Evolutionary conservation across 2,888 invertebrate species (phyloP), one percentile per base, ranked within the genome.

Genomic region (Eudemis profundana): DNA sequence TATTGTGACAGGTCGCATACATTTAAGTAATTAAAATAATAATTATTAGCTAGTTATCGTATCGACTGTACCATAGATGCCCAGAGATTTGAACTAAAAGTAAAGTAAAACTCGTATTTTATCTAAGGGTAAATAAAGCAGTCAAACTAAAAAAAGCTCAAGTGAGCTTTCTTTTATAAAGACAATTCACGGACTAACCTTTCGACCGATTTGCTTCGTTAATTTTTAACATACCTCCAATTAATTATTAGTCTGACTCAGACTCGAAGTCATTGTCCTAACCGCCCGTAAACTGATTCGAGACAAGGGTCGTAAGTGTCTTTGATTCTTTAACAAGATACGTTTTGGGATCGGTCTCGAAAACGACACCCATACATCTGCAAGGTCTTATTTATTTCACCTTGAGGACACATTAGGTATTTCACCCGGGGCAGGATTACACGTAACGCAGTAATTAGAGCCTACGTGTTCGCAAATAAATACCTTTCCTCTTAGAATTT

Each of bases 341-440:
- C 4, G 12, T 54, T 27, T 42, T 12, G 17, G 12, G n/a, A n/a
- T 42, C 40, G 42, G 23, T 40, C 5, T 8, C 5, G 40, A 50
- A 36, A 63, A 49, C 44, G 42, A 42, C 50, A 33, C 33, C 40
- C 49, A 51, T 44, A 50, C 44, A 14, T 51, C 50, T 15, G 33
- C 21, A 27, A 57, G 36, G 23, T 17, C 42, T 64, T 64, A 57
- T 64, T 64, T 64, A 57, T 64, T 17, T 44, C 50, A 57, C 64
- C 64, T 50, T 44, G 42, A 64, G 57, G 57, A 64, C 57, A 44
- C 57, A 64, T 57, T 64, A 64, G 33, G 56, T 64, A 42, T 50
- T 57, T 64, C 44, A 38, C 44, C 44, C 50, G 17, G n/a, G n/a
- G n/a, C n/a, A 42, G 27, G 42, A 36, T 36, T 5, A 19, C 54